Base-by-base conservation (phyloP, 1,140 invertebrate species). In the Calliphora vicina region DNA sequence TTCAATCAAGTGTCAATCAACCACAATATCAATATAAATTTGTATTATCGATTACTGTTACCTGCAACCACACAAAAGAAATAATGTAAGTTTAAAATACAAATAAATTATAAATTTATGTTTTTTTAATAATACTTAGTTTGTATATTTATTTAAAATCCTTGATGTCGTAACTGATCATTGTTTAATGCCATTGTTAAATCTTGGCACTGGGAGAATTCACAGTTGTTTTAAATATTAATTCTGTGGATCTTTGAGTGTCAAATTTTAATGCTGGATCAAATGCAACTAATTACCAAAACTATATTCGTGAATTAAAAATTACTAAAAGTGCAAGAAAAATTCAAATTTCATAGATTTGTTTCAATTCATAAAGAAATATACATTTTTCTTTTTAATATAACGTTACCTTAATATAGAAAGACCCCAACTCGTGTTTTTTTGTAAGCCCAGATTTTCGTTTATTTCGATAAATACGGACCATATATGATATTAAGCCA, bases 181-280 rank as follows among this genome's bases (percentile, higher is more conserved):
- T 12, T 3, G 12, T 12, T 50, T 50, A 50, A 20, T 27, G 80
- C 86, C 85, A 26, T n/a, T 82, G 82, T 86, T 87, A 82, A 82
- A 80, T 86, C 89, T 90, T 90, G 89, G 89, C 89, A 90, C 89
- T 90, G 89, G 89, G 89, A 90, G 89, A 90, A 90, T 90, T 90
- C 89, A 90, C 89, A 90, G 89, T 90, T 86, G 86, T 84, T 85
- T 87, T 85, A 17, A 80, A 42, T 67, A 82, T 23, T 84, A 84
- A 87, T 84, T 90, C 89, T 90, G 89, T 90, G 89, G 89, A 89
- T 90, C 89, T 90, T 89, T 89, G 87, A 87, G 89, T 90, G 89
- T 88, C 89, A 90, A 90, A 88, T 84, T 84, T 84, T 80, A 89
- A 86, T 84, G 81, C 12, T 61, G 43, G 61, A 20, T 27, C 83